phyloP scores from a whole-genome alignment of 2,797 vertebrate genomes.

The Nyctibius grandis region DNA sequence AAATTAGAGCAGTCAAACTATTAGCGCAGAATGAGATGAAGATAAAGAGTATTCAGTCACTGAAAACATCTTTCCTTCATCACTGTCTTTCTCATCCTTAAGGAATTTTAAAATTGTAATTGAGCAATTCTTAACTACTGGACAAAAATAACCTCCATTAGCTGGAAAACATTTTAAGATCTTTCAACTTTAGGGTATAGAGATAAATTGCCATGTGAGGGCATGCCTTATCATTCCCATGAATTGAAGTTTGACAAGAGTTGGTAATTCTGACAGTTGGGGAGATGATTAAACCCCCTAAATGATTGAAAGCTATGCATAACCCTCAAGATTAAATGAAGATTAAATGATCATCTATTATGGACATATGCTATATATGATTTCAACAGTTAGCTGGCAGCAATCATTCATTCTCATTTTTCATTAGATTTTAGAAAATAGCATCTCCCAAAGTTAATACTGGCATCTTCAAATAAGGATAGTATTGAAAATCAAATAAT shows the following conservation, averaged over 20 bases:
- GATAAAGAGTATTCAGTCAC: constrained; percentile 42
- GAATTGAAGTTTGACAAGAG: not conserved
- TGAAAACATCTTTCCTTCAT: constrained; percentile 40
- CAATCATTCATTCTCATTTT: not conserved
- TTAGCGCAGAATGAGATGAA: constrained; percentile 25
- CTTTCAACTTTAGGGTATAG: not conserved
- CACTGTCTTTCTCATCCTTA: constrained; percentile 19
- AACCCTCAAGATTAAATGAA: constrained; percentile 25
- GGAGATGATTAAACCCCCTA: not conserved
- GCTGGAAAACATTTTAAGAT: constrained; percentile 33
- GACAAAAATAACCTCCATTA: constrained; percentile 43
- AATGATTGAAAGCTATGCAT: constrained; percentile 12
- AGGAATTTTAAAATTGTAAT: constrained; percentile 39
- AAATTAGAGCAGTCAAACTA: constrained; percentile 59
- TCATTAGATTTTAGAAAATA: not conserved
- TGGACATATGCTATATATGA: not conserved
- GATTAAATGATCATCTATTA: constrained; percentile 32
- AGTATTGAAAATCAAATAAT: not conserved
- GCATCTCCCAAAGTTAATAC: not conserved
- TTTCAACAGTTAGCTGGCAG: constrained; percentile 16
- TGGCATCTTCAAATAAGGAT: not conserved
- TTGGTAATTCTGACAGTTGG: constrained; percentile 14
- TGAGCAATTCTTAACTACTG: constrained; percentile 36
- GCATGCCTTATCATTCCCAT: not conserved
- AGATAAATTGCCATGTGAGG: constrained; percentile 5